Conservation (phyloP, 2,888 invertebrate species). For the Acrocyrtus sp. region DNA sequence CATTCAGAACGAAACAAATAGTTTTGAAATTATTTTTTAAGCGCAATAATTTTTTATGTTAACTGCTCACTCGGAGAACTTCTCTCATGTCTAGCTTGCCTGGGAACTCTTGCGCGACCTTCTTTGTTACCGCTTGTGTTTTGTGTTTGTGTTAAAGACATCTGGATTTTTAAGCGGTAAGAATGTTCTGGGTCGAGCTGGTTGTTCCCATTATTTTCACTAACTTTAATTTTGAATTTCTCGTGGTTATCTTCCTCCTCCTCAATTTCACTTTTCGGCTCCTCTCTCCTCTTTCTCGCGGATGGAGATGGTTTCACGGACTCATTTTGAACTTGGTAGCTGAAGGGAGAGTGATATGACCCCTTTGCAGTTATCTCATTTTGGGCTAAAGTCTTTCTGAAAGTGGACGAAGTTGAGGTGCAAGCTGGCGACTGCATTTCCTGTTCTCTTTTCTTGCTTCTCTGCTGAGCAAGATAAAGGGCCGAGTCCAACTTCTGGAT, state of each 20-base stretch:
- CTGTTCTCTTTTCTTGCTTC: constrained; percentile 7
- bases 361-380: too few species aligned
- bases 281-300: background rate
- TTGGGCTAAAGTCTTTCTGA: too few species aligned
- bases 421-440: constrained; percentile 6
- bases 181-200: too few species aligned
- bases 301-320: too few species aligned
- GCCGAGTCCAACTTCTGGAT: constrained; percentile 58
- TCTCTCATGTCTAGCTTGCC: background rate
- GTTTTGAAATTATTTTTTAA: too few species aligned
- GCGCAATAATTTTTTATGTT: background rate
- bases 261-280: too few species aligned
- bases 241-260: background rate
- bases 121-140: background rate
- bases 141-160: background rate
- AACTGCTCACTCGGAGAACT: background rate
- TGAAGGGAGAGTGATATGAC: too few species aligned
- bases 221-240: background rate
- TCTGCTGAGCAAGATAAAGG: constrained; percentile 33
- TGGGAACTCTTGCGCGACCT: too few species aligned
- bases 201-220: background rate
- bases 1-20: too few species aligned
- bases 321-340: too few species aligned
- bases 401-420: too few species aligned
- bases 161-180: background rate